Percentiles rank a stretch among this genome's conserved stretches.
Evolutionary conservation across 2,888 invertebrate species (phyloP).

Genomic region (Sarcophaga carnaria): DNA sequence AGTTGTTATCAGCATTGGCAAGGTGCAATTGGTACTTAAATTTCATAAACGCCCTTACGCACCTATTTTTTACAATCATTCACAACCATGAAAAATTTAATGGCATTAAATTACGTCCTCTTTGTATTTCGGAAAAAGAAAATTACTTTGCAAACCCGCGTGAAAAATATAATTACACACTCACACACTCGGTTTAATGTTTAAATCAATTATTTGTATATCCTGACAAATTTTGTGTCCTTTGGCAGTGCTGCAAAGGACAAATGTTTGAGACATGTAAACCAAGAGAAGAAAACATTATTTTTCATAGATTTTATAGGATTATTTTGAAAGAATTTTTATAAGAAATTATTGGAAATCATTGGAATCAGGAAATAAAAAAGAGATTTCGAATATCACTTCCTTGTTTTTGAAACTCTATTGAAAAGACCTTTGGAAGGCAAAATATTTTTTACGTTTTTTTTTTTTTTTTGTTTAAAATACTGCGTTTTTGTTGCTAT

Average conservation of each 20-base stretch:
- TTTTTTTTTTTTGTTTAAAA: too few relatives aligned
- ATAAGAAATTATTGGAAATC: background rate
- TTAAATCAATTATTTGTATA: slow-evolving; percentile 63
- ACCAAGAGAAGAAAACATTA: slow-evolving; percentile 17
- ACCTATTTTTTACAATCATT: background rate
- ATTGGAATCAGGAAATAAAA: slow-evolving; percentile 25
- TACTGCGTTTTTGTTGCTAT: too few relatives aligned
- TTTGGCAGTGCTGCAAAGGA: slow-evolving; percentile 13
- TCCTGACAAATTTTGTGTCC: slow-evolving; percentile 52
- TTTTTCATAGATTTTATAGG: background rate
- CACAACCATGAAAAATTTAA: slow-evolving; percentile 37
- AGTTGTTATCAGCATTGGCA: slow-evolving; percentile 12
- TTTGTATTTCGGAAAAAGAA: background rate
- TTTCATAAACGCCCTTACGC: slow-evolving; percentile 62
- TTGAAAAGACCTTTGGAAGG: too few relatives aligned
- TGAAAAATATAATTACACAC: slow-evolving; percentile 61
- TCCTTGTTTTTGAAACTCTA: too few relatives aligned
- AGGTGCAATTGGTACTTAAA: slow-evolving; percentile 67
- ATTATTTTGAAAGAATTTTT: slow-evolving; percentile 7
- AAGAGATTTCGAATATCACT: too few relatives aligned
- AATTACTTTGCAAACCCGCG: slow-evolving; percentile 58
- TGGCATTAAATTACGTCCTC: slow-evolving; percentile 59
- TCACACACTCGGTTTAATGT: background rate
- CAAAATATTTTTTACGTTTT: too few relatives aligned
- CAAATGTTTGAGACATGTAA: background rate